Evolutionary conservation across 2,888 invertebrate species (phyloP).

Genomic region (Lasioglossum figueresi): DNA sequence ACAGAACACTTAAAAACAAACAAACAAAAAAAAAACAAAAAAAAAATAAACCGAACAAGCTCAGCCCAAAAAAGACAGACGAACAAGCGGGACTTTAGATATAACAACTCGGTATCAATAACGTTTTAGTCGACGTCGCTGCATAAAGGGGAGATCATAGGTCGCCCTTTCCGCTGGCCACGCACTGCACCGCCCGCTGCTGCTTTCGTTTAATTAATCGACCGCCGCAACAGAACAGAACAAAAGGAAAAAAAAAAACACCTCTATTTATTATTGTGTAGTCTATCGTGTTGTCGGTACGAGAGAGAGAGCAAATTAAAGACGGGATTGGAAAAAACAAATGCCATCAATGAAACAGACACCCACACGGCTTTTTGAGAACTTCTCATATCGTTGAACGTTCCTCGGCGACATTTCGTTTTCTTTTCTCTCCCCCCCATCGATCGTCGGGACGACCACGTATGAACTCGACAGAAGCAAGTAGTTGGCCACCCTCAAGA

Average conservation of each 20-base stretch:
- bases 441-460: neutral
- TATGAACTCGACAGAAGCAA: neutral
- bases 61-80: slow-evolving; percentile 33
- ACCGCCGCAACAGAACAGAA: slow-evolving; percentile 15
- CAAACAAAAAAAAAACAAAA: neutral
- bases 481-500: slow-evolving; percentile 13
- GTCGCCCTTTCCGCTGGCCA: slow-evolving; percentile 29
- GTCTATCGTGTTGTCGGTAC: slow-evolving; percentile 17
- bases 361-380: slow-evolving; percentile 37
- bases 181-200: slow-evolving; percentile 42
- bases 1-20: slow-evolving; percentile 14
- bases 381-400: slow-evolving; percentile 13
- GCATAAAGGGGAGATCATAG: slow-evolving; percentile 15
- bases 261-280: slow-evolving; percentile 26
- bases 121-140: slow-evolving; percentile 40
- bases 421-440: neutral
- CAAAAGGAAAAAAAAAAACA: neutral
- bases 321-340: slow-evolving; percentile 35
- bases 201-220: slow-evolving; percentile 44
- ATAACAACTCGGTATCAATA: slow-evolving; percentile 29
- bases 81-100: slow-evolving; percentile 39
- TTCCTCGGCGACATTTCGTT: neutral
- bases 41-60: slow-evolving; percentile 15
- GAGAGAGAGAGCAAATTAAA: slow-evolving; percentile 27
- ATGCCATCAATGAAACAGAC: slow-evolving; percentile 3